Evolutionary conservation across 2,797 vertebrate genomes (phyloP).

Genomic region (Nyctibius grandis): DNA sequence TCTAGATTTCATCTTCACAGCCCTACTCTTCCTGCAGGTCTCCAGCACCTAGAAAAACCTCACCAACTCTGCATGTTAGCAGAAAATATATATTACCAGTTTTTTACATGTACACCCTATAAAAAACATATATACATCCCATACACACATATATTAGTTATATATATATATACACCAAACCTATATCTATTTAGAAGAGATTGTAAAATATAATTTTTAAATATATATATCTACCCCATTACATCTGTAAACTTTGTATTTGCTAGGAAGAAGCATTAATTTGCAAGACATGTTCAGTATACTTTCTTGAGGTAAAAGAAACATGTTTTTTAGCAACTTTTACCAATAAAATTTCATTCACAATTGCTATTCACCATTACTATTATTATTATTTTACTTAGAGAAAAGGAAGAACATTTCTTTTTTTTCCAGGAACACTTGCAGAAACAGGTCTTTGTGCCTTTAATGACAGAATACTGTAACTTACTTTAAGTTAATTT

Average conservation of each 20-base stretch:
- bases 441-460: not conserved
- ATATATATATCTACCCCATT: not conserved
- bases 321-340: not conserved
- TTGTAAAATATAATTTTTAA: not conserved
- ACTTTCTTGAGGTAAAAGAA: not conserved
- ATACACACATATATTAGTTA: not conserved
- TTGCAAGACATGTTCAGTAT: not conserved
- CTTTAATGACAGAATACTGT: not conserved
- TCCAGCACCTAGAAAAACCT: not conserved
- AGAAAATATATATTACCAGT: accelerated
- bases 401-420: not conserved
- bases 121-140: not conserved
- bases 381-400: not conserved
- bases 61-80: not conserved
- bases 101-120: not conserved
- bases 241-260: not conserved
- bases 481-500: not conserved
- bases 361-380: not conserved
- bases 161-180: not conserved
- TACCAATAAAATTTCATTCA: not conserved
- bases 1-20: not conserved
- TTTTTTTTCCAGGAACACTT: not conserved
- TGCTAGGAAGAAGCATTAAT: not conserved
- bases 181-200: not conserved
- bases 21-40: not conserved